These are phyloP conservation scores for Trachymyrmex cornetzi DNA, from an alignment of 1,140 invertebrate genomes.

Conservation along the genomic window DNA sequence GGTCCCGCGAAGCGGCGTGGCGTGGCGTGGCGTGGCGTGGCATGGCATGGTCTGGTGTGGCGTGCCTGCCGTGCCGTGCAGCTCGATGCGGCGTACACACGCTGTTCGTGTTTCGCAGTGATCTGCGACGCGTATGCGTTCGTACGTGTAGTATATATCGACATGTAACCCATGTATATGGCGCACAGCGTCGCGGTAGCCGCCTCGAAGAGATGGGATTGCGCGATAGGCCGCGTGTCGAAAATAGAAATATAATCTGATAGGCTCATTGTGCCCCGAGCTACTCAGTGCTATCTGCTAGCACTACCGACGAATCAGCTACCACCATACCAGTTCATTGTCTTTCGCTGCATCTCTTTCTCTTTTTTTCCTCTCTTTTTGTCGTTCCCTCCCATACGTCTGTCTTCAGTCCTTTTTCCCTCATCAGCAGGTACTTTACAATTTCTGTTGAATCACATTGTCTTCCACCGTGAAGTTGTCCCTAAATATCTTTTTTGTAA, in stretches of 20 bases:
- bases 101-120: constrained; percentile 50
- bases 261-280: constrained; percentile 86
- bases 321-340: constrained; percentile 52
- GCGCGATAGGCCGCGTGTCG: constrained; percentile 85
- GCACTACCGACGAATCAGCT: constrained; percentile 77
- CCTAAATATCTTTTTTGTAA: not conserved
- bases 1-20: constrained; percentile 42
- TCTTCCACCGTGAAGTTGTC: not conserved
- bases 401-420: constrained; percentile 9
- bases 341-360: constrained; percentile 51
- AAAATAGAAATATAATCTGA: constrained; percentile 87
- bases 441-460: constrained; percentile 29
- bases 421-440: not conserved
- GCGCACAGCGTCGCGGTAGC: constrained; percentile 81
- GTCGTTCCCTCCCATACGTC: not conserved
- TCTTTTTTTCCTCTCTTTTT: constrained; percentile 35
- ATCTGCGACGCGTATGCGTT: constrained; percentile 38
- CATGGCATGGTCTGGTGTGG: not conserved
- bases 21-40: constrained; percentile 25
- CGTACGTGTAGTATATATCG: constrained; percentile 46
- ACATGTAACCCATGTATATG: constrained; percentile 27
- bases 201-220: constrained; percentile 84
- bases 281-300: constrained; percentile 83
- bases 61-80: constrained; percentile 32
- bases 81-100: not conserved